A percentile compares a stretch with the other conserved stretches of the same genome.
phyloP scores from a whole-genome alignment of 2,888 invertebrate species.

The Dioctria linearis region DNA sequence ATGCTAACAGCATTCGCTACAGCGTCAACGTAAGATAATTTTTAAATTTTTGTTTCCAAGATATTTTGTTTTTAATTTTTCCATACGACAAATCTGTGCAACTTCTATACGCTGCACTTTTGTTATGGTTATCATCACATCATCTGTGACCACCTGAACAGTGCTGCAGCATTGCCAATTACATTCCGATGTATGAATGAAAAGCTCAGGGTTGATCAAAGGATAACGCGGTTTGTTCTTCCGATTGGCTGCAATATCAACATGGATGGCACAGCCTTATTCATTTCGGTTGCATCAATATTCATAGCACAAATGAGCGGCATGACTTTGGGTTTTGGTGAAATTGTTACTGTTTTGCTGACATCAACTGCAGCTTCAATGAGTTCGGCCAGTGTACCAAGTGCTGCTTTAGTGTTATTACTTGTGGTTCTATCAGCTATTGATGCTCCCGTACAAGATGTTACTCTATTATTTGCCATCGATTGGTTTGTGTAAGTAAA shows the following conservation, averaged over 20 bases:
- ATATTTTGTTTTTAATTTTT: constrained; percentile 51
- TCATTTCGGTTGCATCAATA: constrained; percentile 88
- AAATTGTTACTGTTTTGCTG: constrained; percentile 87
- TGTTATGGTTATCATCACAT: constrained; percentile 6
- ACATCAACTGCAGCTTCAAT: constrained; percentile 91
- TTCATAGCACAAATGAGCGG: constrained; percentile 91
- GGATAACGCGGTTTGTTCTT: constrained; percentile 89
- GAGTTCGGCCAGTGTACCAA: constrained; percentile 90
- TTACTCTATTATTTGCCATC: constrained; percentile 86
- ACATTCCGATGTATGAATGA: constrained; percentile 91
- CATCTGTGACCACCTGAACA: constrained; percentile 66
- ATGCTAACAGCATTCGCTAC: constrained; percentile 91
- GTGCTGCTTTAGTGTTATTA: constrained; percentile 86
- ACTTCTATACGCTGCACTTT: constrained; percentile 24
- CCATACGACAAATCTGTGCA: constrained; percentile 47
- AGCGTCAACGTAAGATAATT: constrained; percentile 85
- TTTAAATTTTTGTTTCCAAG: constrained; percentile 40
- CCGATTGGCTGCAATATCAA: constrained; percentile 94
- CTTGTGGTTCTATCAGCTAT: constrained; percentile 87
- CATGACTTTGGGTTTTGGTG: constrained; percentile 83
- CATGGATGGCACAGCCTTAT: constrained; percentile 93
- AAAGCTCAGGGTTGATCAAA: constrained; percentile 83
- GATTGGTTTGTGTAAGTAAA: constrained; percentile 91
- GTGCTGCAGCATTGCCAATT: constrained; percentile 90
- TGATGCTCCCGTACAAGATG: constrained; percentile 86